phyloP scores from a whole-genome alignment of 2,888 invertebrate species.

The Chrysomela aeneicollis region DNA sequence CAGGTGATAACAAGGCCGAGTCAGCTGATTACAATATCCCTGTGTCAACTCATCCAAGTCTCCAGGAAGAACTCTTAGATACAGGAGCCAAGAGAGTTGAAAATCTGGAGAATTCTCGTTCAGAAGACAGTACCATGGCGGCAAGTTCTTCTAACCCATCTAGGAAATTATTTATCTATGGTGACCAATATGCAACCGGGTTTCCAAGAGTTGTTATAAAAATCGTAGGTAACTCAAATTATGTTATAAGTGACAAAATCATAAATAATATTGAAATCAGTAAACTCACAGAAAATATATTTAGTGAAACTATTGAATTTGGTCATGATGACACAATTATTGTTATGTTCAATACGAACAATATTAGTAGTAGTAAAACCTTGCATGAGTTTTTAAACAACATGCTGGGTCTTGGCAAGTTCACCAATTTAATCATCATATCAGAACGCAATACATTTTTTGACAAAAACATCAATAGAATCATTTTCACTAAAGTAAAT shows the following conservation, averaged over 20 bases:
- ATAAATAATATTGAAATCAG: conserved; percentile 16
- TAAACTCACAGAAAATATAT: conserved; percentile 13
- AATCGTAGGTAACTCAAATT: conserved; percentile 12
- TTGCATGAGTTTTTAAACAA: conserved; percentile 16
- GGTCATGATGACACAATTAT: conserved; percentile 4
- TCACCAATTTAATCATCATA: conserved; percentile 9
- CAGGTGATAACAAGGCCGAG: too few species aligned
- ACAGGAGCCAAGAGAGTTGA: too few species aligned
- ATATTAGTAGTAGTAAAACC: conserved; percentile 1
- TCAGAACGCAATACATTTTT: conserved; percentile 7
- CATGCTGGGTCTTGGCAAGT: conserved; percentile 15
- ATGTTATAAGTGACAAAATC: conserved; percentile 13
- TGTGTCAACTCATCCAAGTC: too few species aligned
- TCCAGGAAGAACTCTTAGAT: too few species aligned
- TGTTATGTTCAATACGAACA: background rate
- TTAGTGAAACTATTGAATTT: conserved; percentile 11
- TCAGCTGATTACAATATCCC: too few species aligned
- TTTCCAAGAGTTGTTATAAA: conserved; percentile 14
- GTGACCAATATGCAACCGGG: background rate
- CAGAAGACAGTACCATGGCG: too few species aligned
- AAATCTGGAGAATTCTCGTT: too few species aligned
- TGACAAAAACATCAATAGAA: conserved; percentile 16
- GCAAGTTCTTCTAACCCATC: too few species aligned
- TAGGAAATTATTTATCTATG: too few species aligned
- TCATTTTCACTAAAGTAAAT: conserved; percentile 8